Conservation (phyloP, 2,888 invertebrate species). For the Anoplius nigerrimus region DNA sequence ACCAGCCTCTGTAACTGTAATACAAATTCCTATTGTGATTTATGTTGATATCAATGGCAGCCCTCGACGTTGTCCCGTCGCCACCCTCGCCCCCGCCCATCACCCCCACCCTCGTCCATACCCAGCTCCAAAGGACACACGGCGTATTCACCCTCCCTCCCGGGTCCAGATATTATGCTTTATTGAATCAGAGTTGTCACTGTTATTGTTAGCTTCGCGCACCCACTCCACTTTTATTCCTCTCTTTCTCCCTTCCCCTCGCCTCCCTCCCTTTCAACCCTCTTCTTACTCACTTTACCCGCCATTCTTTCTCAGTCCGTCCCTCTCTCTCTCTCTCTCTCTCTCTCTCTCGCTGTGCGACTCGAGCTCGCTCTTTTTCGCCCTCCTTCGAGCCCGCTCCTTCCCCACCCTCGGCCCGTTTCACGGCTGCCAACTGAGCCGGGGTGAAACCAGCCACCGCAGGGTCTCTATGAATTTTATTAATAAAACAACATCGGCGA, state of each 20-base stretch:
- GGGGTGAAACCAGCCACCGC: slow-evolving; percentile 46
- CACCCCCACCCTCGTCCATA: slow-evolving; percentile 12
- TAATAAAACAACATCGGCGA: slow-evolving; percentile 62
- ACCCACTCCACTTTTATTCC: slow-evolving; percentile 8
- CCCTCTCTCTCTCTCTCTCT: slow-evolving; percentile 6
- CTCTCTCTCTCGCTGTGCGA: neutral
- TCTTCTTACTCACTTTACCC: slow-evolving; percentile 12
- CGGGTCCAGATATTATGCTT: slow-evolving; percentile 71
- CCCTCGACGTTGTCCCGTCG: slow-evolving; percentile 48
- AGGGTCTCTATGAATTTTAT: slow-evolving; percentile 66
- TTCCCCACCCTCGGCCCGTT: slow-evolving; percentile 31
- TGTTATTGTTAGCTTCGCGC: slow-evolving; percentile 66
- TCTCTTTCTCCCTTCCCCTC: slow-evolving; percentile 21
- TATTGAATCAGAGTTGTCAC: slow-evolving; percentile 72
- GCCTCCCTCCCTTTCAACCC: slow-evolving; percentile 14
- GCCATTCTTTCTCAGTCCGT: slow-evolving; percentile 10
- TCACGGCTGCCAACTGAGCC: slow-evolving; percentile 47
- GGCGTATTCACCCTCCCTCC: slow-evolving; percentile 43
- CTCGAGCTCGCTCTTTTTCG: neutral
- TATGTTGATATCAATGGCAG: slow-evolving; percentile 74
- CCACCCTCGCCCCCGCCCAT: slow-evolving; percentile 24
- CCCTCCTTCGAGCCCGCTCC: neutral
- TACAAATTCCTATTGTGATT: slow-evolving; percentile 76
- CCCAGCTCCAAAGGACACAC: slow-evolving; percentile 34
- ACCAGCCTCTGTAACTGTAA: slow-evolving; percentile 74